Conservation (phyloP, 2,113 vertebrate species). For the Puffinus mauretanicus region DNA sequence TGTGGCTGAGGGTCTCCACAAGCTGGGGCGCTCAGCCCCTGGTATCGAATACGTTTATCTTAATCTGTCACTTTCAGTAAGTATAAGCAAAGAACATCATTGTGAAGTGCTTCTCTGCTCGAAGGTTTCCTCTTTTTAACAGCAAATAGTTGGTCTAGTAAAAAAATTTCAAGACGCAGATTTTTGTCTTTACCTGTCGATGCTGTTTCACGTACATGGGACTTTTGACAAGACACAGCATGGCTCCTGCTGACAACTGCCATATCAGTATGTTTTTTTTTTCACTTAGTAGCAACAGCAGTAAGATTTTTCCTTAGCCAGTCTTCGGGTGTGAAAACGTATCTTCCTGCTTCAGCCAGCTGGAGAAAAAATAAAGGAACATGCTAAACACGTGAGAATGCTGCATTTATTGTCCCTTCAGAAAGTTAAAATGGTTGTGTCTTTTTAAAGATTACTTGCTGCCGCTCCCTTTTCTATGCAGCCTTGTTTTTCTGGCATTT, state of each 20-base stretch:
- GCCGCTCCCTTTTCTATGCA: not conserved
- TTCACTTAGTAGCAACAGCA: not conserved
- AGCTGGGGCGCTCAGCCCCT: constrained; percentile 73
- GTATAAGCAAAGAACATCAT: not conserved
- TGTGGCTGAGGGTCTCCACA: constrained; percentile 71
- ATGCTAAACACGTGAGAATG: not conserved
- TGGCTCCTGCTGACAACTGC: not conserved
- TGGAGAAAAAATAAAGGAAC: not conserved
- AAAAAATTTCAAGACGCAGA: not conserved
- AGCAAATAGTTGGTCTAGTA: not conserved
- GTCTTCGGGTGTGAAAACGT: not conserved
- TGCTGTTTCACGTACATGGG: fast-evolving
- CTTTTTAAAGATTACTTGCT: not conserved
- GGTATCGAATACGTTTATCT: constrained; percentile 81
- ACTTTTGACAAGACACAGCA: not conserved
- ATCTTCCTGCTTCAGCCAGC: not conserved
- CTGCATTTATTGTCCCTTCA: not conserved
- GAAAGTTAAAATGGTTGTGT: not conserved
- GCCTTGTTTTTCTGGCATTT: not conserved
- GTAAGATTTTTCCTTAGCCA: not conserved
- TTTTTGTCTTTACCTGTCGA: not conserved
- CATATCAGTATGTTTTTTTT: fast-evolving
- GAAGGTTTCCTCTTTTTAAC: not conserved
- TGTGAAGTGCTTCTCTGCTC: not conserved
- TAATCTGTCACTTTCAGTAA: constrained; percentile 81